Evolutionary conservation across 2,113 vertebrate genomes (phyloP), one percentile per base, ranked within the genome.

Genomic region (Brachionichthys hirsutus): DNA sequence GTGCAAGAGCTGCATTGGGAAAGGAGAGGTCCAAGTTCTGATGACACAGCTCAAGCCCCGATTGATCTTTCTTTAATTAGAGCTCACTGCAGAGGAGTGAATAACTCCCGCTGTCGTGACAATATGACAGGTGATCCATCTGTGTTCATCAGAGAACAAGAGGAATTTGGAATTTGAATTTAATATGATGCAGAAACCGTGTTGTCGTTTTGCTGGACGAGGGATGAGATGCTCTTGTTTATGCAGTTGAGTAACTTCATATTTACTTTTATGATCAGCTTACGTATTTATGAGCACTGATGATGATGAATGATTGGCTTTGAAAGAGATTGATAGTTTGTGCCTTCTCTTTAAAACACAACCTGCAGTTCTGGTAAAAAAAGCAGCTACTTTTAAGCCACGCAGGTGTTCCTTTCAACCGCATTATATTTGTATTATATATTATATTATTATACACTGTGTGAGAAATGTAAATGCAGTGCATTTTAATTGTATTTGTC

Each of bases 241-340:
- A 45, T 69, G 35, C 62, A 43, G 42, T 20, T 62, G 88, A 75
- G 83, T 88, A 87, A 80, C 76, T 38, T 38, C 71, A 75, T 77
- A 69, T 78, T 85, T 78, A 68, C 34, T 73, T 87, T 89, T 83
- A 88, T 53, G 74, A 73, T 61, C 73, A 60, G 58, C 54, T 82
- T 75, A 42, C 70, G 52, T 67, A 86, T 85, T 87, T 79, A 85
- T 18, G 10, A 44, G 55, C 56, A 42, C 53, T 45, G 45, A 70
- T 59, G 57, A 71, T 50, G 69, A 49, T 51, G 50, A 78, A 69
- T 69, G 60, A 56, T 17, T 67, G 40, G 34, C 56, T 67, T 58
- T 68, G 40, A 75, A 60, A 67, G 35, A 66, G 45, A 85, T 86
- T 80, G 82, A 84, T 54, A 35, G 48, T 46, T 36, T 11, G 17